Evolutionary conservation across 2,888 invertebrate species (phyloP).

Genomic region (Drepanosiphum platanoidis): DNA sequence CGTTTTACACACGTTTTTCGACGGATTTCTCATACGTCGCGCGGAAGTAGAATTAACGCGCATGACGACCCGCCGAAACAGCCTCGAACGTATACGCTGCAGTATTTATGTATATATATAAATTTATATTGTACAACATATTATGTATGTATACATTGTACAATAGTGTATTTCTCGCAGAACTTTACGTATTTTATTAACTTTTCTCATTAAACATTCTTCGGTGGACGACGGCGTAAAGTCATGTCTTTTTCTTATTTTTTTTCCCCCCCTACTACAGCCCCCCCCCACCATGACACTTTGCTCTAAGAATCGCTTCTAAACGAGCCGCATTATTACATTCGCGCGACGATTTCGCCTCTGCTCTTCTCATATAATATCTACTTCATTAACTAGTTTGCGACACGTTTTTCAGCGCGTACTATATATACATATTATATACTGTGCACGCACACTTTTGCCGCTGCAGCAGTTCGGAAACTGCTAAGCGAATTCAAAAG

Average conservation of each 20-base stretch:
- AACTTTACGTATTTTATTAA: conserved; percentile 39
- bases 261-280: not conserved
- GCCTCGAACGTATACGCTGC: no score
- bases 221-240: conserved; percentile 2
- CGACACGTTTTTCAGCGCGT: not conserved
- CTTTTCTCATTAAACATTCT: conserved; percentile 33
- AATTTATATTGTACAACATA: no score
- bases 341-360: not conserved
- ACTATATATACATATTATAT: not conserved
- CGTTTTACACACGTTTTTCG: no score
- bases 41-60: no score
- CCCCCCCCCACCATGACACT: not conserved
- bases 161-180: not conserved
- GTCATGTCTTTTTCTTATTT: no score
- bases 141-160: not conserved
- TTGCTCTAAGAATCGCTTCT: not conserved
- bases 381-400: conserved; percentile 14
- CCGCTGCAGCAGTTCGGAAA: not conserved
- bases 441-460: no score
- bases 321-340: not conserved
- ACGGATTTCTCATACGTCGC: no score
- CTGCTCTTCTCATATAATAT: not conserved
- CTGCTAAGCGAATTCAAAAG: not conserved
- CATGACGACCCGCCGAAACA: no score
- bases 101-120: no score